Conservation (phyloP, 2,888 invertebrate genomes). For the Dendrolimus houi region DNA sequence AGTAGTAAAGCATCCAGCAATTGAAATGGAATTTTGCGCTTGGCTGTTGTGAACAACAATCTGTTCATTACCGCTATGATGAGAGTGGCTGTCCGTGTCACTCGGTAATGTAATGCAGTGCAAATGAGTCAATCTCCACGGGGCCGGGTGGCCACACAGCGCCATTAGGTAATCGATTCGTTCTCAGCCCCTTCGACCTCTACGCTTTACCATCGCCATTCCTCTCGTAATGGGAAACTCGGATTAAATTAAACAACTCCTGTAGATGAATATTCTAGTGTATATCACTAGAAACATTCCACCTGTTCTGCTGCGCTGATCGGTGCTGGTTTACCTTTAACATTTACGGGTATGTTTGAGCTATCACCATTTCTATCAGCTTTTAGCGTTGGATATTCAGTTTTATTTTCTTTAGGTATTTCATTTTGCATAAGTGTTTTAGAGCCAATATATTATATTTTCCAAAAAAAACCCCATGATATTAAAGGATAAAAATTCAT, state of each 20-base stretch:
- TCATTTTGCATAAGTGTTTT: too few relatives aligned
- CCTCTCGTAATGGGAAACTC: constrained; percentile 29
- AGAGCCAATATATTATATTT: too few relatives aligned
- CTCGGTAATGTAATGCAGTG: constrained; percentile 74
- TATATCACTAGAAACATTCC: not conserved
- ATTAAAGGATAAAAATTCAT: too few relatives aligned
- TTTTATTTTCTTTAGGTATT: not conserved
- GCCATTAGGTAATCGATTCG: constrained; percentile 72
- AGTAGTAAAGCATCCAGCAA: constrained; percentile 10
- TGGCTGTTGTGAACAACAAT: constrained; percentile 39
- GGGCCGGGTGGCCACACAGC: constrained; percentile 52
- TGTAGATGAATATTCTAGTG: not conserved
- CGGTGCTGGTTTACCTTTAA: too few relatives aligned
- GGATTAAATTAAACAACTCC: constrained; percentile 21
- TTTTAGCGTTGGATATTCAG: not conserved
- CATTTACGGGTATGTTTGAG: too few relatives aligned
- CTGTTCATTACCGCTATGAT: constrained; percentile 63
- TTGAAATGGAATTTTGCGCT: constrained; percentile 24
- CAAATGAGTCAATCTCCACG: constrained; percentile 75
- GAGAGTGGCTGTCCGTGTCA: constrained; percentile 71
- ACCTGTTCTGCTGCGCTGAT: not conserved
- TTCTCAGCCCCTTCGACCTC: constrained; percentile 37
- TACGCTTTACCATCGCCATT: constrained; percentile 32
- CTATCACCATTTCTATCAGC: not conserved
- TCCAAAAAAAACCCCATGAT: too few relatives aligned